Percentiles rank a stretch among this genome's conserved stretches.
Evolutionary conservation across 1,140 invertebrate genomes (phyloP).

Genomic region (Drosophila saltans): DNA sequence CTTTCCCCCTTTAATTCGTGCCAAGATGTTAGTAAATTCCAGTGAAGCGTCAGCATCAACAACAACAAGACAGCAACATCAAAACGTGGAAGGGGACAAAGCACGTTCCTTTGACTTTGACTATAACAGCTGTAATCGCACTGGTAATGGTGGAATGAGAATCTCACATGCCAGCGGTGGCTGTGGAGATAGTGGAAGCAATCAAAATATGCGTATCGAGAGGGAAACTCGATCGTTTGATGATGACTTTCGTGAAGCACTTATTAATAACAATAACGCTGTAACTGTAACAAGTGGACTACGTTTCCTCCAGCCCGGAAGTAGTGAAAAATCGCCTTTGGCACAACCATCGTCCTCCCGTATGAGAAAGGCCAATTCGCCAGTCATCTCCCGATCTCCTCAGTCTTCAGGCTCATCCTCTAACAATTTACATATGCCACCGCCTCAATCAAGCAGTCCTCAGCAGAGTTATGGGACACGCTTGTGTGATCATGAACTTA

Average conservation of each 20-base stretch:
- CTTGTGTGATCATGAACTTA: slow-evolving; percentile 79
- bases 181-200: slow-evolving; percentile 56
- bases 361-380: slow-evolving; percentile 53
- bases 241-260: slow-evolving; percentile 75
- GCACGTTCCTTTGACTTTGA: slow-evolving; percentile 81
- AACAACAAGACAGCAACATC: slow-evolving; percentile 39
- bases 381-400: slow-evolving; percentile 59
- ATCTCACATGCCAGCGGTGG: slow-evolving; percentile 33
- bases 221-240: slow-evolving; percentile 81
- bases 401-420: slow-evolving; percentile 76
- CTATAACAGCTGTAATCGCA: slow-evolving; percentile 69
- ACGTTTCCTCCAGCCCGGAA: slow-evolving; percentile 60
- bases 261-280: slow-evolving; percentile 55
- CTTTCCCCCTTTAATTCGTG: slow-evolving; percentile 58
- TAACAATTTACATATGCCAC: slow-evolving; percentile 60
- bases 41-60: slow-evolving; percentile 11
- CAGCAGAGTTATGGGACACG: slow-evolving; percentile 77
- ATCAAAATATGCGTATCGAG: slow-evolving; percentile 70
- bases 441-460: slow-evolving; percentile 67
- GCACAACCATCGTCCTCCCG: slow-evolving; percentile 25
- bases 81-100: slow-evolving; percentile 67
- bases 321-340: not conserved
- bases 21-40: slow-evolving; percentile 32
- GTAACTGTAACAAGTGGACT: slow-evolving; percentile 18
- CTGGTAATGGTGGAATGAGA: slow-evolving; percentile 20